Conservation (phyloP, 2,113 vertebrate genomes). For the Carollia perspicillata region DNA sequence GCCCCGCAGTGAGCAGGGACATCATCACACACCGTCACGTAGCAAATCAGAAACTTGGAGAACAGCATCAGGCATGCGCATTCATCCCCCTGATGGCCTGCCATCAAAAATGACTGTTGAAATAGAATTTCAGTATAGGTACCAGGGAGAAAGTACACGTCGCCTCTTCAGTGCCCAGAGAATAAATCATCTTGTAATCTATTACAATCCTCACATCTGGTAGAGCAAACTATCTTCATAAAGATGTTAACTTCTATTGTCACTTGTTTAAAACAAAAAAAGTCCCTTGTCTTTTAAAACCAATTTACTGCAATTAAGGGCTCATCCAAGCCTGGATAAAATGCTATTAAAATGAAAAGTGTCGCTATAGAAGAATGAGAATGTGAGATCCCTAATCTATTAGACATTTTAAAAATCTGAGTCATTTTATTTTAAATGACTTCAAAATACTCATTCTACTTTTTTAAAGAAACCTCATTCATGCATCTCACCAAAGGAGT, state of each 20-base stretch:
- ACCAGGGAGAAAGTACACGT: background rate
- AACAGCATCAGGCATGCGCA: background rate
- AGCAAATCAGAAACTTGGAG: constrained; percentile 19
- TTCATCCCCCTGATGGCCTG: constrained; percentile 24
- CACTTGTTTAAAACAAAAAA: accelerated
- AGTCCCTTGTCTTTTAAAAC: constrained; percentile 24
- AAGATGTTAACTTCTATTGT: background rate
- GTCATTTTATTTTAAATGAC: background rate
- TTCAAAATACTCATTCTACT: background rate
- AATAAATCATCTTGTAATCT: constrained; percentile 17
- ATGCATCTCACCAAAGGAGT: background rate
- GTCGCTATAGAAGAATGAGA: background rate
- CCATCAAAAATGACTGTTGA: constrained; percentile 54
- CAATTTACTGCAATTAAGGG: constrained; percentile 37
- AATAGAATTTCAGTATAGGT: constrained; percentile 29
- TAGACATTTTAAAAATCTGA: constrained; percentile 5
- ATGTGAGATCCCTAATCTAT: background rate
- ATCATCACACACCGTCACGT: constrained; percentile 6
- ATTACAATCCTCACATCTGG: background rate
- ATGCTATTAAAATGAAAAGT: constrained; percentile 26
- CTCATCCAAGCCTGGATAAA: constrained; percentile 8
- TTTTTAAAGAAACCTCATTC: background rate
- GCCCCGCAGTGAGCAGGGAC: background rate
- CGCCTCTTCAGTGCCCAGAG: background rate
- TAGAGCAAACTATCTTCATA: constrained; percentile 36